Evolutionary conservation across 2,113 vertebrate genomes (phyloP).

Genomic region (Cinclus cinclus): DNA sequence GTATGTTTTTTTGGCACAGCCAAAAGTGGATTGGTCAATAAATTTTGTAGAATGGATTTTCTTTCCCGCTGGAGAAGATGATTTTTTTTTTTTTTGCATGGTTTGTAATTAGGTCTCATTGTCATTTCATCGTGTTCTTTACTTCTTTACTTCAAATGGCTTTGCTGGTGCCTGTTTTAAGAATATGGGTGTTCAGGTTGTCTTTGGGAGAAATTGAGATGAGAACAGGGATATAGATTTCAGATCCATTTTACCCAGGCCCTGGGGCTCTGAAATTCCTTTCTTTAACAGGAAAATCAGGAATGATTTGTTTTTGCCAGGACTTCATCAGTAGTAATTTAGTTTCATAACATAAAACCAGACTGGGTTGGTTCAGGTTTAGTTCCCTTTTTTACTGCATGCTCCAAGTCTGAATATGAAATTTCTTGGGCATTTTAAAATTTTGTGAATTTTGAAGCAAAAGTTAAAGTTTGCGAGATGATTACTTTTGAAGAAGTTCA

Average conservation of each 20-base stretch:
- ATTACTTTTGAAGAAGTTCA: background rate
- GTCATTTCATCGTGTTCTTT: background rate
- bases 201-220: background rate
- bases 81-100: fast-evolving
- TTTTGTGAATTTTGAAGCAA: background rate
- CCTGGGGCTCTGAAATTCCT: background rate
- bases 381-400: background rate
- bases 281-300: background rate
- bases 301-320: conserved; percentile 12
- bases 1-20: background rate
- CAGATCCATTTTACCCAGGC: background rate
- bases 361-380: background rate
- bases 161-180: background rate
- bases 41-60: background rate
- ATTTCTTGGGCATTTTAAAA: background rate
- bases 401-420: background rate
- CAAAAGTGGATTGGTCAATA: background rate
- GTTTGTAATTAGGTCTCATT: background rate
- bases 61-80: background rate
- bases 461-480: background rate
- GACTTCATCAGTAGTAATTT: background rate
- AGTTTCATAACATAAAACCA: background rate
- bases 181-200: background rate
- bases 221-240: background rate
- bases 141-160: background rate